Base-by-base conservation (phyloP, 2,113 vertebrate species). In the Phoxinus phoxinus region DNA sequence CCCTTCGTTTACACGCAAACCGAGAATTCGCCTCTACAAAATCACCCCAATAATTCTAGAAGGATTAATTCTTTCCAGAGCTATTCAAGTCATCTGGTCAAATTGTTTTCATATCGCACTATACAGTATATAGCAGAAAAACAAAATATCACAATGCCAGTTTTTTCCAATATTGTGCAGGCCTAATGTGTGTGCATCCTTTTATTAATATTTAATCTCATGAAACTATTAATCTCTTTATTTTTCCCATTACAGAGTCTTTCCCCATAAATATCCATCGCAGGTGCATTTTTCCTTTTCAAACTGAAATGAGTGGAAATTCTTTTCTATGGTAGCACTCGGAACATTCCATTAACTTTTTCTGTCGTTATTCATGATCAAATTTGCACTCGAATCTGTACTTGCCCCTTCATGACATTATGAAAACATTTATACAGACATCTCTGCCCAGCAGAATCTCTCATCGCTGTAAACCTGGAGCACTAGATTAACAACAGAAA, bases 401-500 rank as follows among this genome's bases (percentile, higher is more conserved):
- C 23, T 25, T 74, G 71, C 6, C 71, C 2, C 71, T 74, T 74
- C 71, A 27, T 74, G 71, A 74, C 71, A 74, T 13, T 27, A n/a
- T 21, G 76, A 41, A 35, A 37, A 78, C 41, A 19, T 61, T 61
- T 6, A 56, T 35, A 21, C 76, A 78, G 9, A 25, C 76, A 17
- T 23, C 53, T 59, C 53, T 37, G 77, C 35, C 6, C 35, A 61
- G 56, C 23, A 25, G 4, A 61, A 44, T 79, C 76, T 44, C 21
- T 79, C 77, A 79, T 61, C 23, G 27, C 23, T 37, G 51, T 61
- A 41, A 79, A 79, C 77, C 32, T 17, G 7, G 32, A 61, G 77
- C 35, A 41, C 21, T 25, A 61, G 30, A 79, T 79, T 59, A 79
- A 61, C 56, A 79, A 48, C 23, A 74, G 13, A 63, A 46, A 80